Percentiles rank a stretch among this genome's conserved stretches.
Evolutionary conservation across 2,113 vertebrate genomes (phyloP).

Genomic region (Porphyrio hochstetteri): DNA sequence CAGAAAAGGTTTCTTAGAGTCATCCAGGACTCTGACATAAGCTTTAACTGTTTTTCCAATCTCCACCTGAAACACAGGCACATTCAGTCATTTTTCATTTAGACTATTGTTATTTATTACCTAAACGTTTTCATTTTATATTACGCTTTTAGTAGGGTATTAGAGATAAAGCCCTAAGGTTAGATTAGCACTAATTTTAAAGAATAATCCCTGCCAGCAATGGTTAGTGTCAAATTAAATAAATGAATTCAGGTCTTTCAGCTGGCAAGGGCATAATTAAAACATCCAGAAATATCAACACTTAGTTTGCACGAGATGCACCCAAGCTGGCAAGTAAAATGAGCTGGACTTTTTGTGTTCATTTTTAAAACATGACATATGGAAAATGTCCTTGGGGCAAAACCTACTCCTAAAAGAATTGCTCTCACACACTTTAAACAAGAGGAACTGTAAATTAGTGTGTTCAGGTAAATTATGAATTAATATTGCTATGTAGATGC

Average conservation of each 20-base stretch:
- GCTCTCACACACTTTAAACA: background rate
- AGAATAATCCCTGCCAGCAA: background rate
- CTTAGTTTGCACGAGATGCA: background rate
- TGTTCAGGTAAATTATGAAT: background rate
- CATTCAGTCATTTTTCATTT: background rate
- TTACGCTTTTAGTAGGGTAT: background rate
- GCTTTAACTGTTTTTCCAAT: constrained; percentile 90
- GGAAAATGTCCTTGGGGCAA: background rate
- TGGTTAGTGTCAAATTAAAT: background rate
- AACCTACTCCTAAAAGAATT: background rate
- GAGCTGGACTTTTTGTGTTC: background rate
- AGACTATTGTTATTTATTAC: background rate
- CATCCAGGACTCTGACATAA: constrained; percentile 89
- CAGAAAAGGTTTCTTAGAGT: constrained; percentile 89
- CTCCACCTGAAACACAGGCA: constrained; percentile 86
- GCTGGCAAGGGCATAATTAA: constrained; percentile 22
- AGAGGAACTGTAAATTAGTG: background rate
- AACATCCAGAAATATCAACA: constrained; percentile 12
- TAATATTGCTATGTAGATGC: background rate
- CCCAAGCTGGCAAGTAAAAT: background rate
- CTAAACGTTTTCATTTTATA: background rate
- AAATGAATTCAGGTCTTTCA: background rate
- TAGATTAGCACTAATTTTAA: background rate
- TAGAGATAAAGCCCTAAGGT: background rate
- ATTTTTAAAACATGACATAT: background rate